Evolutionary conservation across 2,113 vertebrate species (phyloP).

Genomic region (Plecturocebus donacophilus): DNA sequence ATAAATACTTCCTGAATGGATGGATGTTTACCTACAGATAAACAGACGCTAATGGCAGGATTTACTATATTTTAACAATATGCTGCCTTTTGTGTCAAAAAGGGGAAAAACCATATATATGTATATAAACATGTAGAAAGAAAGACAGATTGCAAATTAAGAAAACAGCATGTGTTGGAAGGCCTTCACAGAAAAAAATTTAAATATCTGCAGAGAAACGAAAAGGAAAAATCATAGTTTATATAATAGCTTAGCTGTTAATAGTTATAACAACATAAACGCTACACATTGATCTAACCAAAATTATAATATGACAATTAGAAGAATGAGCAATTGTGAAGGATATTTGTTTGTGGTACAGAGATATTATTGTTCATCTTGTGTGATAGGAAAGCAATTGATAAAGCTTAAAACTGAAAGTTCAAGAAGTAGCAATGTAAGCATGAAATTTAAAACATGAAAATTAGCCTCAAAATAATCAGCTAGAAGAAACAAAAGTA

Average conservation of each 20-base stretch:
- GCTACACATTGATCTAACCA: background rate
- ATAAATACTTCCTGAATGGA: background rate
- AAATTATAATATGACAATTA: background rate
- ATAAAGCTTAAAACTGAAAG: background rate
- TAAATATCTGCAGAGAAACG: background rate
- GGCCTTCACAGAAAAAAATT: background rate
- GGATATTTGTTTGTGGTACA: background rate
- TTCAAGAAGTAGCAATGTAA: background rate
- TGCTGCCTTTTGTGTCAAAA: background rate
- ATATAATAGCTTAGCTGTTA: background rate
- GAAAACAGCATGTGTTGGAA: background rate
- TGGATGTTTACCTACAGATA: background rate
- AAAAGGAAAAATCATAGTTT: background rate
- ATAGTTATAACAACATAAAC: background rate
- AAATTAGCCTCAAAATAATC: background rate
- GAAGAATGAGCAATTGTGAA: background rate
- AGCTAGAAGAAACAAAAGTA: background rate
- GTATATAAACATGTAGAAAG: background rate
- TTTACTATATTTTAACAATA: background rate
- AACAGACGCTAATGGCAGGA: background rate
- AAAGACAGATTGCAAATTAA: background rate
- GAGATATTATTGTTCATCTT: background rate
- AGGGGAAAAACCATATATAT: background rate
- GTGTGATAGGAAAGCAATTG: background rate
- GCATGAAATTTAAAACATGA: background rate